Base-by-base conservation (phyloP, 2,888 invertebrate species). In the Camponotus fellah region DNA sequence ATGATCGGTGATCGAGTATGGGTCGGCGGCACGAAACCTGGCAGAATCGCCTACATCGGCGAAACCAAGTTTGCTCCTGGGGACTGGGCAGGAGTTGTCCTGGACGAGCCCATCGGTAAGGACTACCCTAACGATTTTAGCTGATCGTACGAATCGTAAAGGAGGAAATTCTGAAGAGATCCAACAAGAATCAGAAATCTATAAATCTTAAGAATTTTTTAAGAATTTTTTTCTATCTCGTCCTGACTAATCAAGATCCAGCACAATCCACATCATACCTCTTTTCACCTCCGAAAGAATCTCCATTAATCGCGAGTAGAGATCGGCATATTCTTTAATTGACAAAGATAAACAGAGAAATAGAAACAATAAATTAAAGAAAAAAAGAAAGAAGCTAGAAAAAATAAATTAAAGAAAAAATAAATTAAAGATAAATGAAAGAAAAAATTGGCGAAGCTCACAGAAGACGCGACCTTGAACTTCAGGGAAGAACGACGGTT, bases 11-110 rank as follows among this genome's bases (percentile, higher is more conserved):
- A 99, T 94, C 96, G 97, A 87, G 98, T 99, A 89, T 99, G 98
- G 98, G 99, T 99, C 87, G 98, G 98, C 91, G 98, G 98, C 81
- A 96, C 97, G 76, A 99, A 99, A 94, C 97, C 98, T 2, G 99
- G 99, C 53, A 97, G 97, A 93, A 98, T 99, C 91, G 98, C 99
- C 60, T 99, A 98, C 95, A 97, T 99, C 82, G 99, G 99, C 46
- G 98, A 98, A 93, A 99, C 99, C 75, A 98, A 99, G 95, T 99
- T 99, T 95, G 99, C 99, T 21, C 98, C 99, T 32, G 99, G 99
- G 85, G 98, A 99, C 89, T 99, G 99, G 99, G 99, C 99, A 71
- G 99, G 99, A 72, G 97, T 99, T 85, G 99, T 99, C 85, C 96
- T 99, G 90, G 99, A 99, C 95, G 98, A 99, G 91, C 97, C 99